Base-by-base conservation (phyloP, 2,797 vertebrate species). In the Kryptolebias ocellatus region DNA sequence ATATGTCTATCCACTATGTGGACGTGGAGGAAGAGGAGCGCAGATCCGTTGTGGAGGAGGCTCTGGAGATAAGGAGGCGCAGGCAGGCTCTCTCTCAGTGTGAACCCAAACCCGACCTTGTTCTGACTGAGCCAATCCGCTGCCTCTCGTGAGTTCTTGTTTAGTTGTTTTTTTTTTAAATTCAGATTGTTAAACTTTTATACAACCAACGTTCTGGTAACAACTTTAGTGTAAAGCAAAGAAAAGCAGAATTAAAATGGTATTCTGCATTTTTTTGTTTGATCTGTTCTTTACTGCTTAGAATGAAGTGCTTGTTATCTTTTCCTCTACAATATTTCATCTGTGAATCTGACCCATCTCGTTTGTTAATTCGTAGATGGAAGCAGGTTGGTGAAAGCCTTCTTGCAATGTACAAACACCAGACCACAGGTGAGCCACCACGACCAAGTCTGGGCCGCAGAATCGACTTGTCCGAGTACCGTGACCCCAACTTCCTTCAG, bases 351-450 rank as follows among this genome's bases (percentile, higher is more conserved):
- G 24, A 59, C 57, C 39, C 14, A 4, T 59, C 9, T 34, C 49
- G 5, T 60, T 60, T 65, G 11, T 49, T 67, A 61, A 34, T 14
- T 49, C 24, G 63, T 84, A 99, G 97, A 60, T 99, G 98, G 98
- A 98, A 95, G 85, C 95, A 95, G 78, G 89, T 98, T 0, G 98
- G 98, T 0, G 97, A 98, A 88, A 95, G 95, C 74, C 82, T 99
- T 51, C 87, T 98, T 67, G 93, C 95, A 17, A 99, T 96, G 95
- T 98, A 98, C 89, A 92, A 89, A 78, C 95, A 98, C 81, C 95
- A 97, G 73, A 97, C 96, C 7, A 96, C 95, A 0, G 97, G 96
- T 8, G 95, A 98, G 67, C 95, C 94, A 0, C 96, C 97, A 15
- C 94, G 94, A 3, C 96, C 95, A 6, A 97, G 97, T 60, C 93